These are phyloP conservation scores for Mizuhopecten yessoensis DNA, from an alignment of 1,140 invertebrate genomes.

Conservation along the genomic window DNA sequence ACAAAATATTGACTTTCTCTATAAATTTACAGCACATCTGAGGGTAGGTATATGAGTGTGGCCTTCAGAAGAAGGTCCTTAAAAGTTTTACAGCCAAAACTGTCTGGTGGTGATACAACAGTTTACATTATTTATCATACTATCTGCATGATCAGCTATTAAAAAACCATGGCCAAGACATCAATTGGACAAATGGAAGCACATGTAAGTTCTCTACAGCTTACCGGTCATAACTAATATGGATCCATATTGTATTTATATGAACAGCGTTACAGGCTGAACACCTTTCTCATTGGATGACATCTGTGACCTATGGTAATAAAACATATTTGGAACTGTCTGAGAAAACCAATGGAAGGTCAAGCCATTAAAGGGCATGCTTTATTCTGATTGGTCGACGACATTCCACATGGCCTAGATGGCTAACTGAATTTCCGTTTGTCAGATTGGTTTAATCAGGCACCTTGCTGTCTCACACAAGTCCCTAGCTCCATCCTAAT, in stretches of 20 bases:
- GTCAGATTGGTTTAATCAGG: conserved; percentile 17
- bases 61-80: not conserved
- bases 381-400: conserved; percentile 1
- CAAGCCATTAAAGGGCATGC: not conserved
- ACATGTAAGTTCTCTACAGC: not conserved
- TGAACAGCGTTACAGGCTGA: not conserved
- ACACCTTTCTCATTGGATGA: not conserved
- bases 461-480: not conserved
- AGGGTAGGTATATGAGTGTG: not conserved
- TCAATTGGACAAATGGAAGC: not conserved
- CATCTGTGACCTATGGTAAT: conserved; percentile 15
- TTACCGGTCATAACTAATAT: not conserved
- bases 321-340: not conserved
- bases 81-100: not conserved
- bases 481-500: not conserved
- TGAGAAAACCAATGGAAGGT: not conserved
- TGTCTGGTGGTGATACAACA: not conserved
- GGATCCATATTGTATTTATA: not conserved
- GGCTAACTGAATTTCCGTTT: conserved; percentile 31
- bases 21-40: not conserved
- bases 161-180: not conserved
- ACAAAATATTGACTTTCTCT: too few species aligned
- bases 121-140: not conserved
- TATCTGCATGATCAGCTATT: not conserved
- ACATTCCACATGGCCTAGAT: conserved; percentile 20